A percentile compares a stretch with the other conserved stretches of the same genome.
Conservation (phyloP, 2,888 invertebrate species). For the Agrochola lota region DNA sequence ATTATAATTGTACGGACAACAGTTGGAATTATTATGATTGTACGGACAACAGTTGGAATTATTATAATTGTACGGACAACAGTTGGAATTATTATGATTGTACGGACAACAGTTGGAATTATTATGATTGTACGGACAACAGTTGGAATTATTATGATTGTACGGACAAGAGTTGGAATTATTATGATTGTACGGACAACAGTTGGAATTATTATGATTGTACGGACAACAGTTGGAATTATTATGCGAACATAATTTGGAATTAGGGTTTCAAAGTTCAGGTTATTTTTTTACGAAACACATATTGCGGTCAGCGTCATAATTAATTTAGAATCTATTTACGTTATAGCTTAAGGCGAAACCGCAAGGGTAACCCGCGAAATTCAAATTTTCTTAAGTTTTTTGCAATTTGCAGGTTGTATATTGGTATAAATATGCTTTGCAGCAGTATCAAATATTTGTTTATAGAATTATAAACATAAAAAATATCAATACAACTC, state of each 20-base stretch:
- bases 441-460: too few relatives aligned
- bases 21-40: conserved; percentile 8
- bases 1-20: conserved; percentile 7
- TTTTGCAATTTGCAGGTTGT: too few relatives aligned
- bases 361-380: too few relatives aligned
- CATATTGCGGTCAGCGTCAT: too few relatives aligned
- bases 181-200: conserved; percentile 3
- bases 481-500: too few relatives aligned
- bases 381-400: too few relatives aligned
- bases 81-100: conserved; percentile 8
- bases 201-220: conserved; percentile 8
- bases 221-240: conserved; percentile 11
- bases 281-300: not conserved
- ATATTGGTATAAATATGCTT: too few relatives aligned
- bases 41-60: not conserved
- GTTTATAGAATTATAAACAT: too few relatives aligned
- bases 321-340: too few relatives aligned
- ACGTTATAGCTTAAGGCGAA: too few relatives aligned
- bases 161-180: conserved; percentile 11
- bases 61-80: conserved; percentile 7
- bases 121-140: conserved; percentile 3
- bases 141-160: conserved; percentile 5
- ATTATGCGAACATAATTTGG: conserved; percentile 1
- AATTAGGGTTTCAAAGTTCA: not conserved
- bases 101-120: not conserved